These are phyloP conservation scores for Phrynosoma platyrhinos DNA, from an alignment of 2,113 vertebrate genomes.

Conservation along the genomic window DNA sequence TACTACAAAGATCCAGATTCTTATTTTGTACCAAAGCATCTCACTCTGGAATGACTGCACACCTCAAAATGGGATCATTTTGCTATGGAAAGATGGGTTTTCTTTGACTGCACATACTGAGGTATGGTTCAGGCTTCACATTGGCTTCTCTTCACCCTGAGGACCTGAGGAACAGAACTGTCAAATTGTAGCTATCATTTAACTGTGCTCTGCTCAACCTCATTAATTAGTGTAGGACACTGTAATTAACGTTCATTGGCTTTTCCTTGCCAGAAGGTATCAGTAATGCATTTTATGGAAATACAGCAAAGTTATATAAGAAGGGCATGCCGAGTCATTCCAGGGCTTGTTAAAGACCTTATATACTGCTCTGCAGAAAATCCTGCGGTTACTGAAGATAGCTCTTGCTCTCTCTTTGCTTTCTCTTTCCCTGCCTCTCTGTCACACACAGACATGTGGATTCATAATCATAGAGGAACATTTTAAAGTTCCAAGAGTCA, in stretches of 20 bases:
- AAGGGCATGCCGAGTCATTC: neutral
- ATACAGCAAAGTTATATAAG: neutral
- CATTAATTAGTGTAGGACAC: neutral
- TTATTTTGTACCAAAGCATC: neutral
- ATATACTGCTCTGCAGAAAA: neutral
- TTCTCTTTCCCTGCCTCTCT: too few relatives aligned
- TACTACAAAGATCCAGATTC: neutral
- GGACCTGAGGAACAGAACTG: neutral
- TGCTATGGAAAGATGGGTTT: neutral
- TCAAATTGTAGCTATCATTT: neutral
- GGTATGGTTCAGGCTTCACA: neutral
- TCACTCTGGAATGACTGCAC: neutral
- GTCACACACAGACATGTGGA: too few relatives aligned
- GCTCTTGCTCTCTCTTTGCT: too few relatives aligned
- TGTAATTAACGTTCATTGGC: constrained; percentile 1
- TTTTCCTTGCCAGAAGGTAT: neutral
- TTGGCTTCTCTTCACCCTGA: neutral
- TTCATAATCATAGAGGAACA: too few relatives aligned
- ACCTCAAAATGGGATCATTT: neutral
- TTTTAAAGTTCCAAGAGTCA: too few relatives aligned
- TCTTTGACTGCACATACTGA: neutral
- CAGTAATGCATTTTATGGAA: neutral
- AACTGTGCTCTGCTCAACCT: neutral
- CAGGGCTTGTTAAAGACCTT: neutral
- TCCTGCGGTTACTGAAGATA: neutral